Evolutionary conservation across 2,797 vertebrate genomes (phyloP), one percentile per base, ranked within the genome.

Genomic region (Nannoperca obscura): DNA sequence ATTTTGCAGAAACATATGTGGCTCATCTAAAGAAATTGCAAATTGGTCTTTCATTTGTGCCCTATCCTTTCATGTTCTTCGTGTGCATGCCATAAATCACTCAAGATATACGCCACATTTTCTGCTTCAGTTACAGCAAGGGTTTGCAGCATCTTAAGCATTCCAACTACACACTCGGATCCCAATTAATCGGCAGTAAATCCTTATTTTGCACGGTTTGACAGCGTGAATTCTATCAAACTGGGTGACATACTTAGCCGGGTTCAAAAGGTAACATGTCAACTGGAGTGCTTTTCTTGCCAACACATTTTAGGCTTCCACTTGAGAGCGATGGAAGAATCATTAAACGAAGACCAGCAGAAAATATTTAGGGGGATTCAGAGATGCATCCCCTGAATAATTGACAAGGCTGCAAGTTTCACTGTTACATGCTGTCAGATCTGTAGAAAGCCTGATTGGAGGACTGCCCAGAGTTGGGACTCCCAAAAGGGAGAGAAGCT

Each of bases 211-310:
- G 65, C 59, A 78, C 42, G 59, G 71, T 78, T 72, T 81, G 74
- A 80, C 82, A 67, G 74, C 6, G 0, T 24, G 61, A 69, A 59
- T 82, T 85, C 68, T 72, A 80, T 82, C 71, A 80, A 89, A 83
- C 65, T 79, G 73, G 75, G 47, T 86, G 87, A 88, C 89, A 86
- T 27, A 87, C 90, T 91, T 88, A 83, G 22, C 30, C 0, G 78
- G 80, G 91, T 91, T 93, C 88, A 91, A 86, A 89, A 90, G 91
- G 91, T 91, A 88, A 89, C 71, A 59, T 81, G 69, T 88, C 74
- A 19, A 69, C 76, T 74, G 71, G 76, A 85, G 84, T 55, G 68
- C 78, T 61, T 52, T 67, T 73, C 64, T 52, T 55, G 75, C 61
- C 61, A 74, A 34, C 52, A 83, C 52, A 87, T 58, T 52, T 55